Conservation (phyloP, 2,113 vertebrate species). For the Catharus minimus region DNA sequence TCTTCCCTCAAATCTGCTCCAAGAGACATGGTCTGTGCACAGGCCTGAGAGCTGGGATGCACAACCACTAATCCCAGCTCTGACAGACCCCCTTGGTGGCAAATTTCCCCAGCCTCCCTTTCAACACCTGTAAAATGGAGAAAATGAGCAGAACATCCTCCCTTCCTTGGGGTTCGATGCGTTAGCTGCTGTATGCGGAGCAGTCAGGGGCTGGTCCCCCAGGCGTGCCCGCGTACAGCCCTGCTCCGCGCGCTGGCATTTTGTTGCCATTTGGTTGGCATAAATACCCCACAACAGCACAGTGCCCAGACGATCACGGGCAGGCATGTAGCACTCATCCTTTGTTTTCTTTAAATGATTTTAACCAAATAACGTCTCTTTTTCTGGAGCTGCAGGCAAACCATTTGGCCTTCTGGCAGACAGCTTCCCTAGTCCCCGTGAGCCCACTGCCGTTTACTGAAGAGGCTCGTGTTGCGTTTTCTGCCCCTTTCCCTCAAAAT, state of each 20-base stretch:
- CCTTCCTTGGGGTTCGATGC: rapidly evolving
- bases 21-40: background rate
- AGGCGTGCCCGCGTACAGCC: background rate
- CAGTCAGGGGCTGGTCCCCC: rapidly evolving
- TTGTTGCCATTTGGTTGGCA: constrained; percentile 21
- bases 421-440: background rate
- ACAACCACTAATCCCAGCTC: background rate
- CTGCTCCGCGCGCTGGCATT: background rate
- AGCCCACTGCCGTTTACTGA: background rate
- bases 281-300: background rate
- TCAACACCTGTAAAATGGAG: background rate
- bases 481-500: background rate
- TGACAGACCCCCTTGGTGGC: background rate
- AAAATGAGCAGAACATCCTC: background rate
- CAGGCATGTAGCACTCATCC: constrained; percentile 1
- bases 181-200: rapidly evolving
- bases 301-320: background rate
- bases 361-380: constrained; percentile 26
- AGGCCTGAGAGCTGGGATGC: background rate
- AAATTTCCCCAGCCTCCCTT: background rate
- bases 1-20: background rate
- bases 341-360: constrained; percentile 54
- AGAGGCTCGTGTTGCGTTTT: background rate
- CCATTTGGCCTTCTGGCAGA: constrained; percentile 53
- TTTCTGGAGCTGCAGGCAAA: constrained; percentile 16